Base-by-base conservation (phyloP, 1,140 invertebrate genomes). In the Eumeta japonica region DNA sequence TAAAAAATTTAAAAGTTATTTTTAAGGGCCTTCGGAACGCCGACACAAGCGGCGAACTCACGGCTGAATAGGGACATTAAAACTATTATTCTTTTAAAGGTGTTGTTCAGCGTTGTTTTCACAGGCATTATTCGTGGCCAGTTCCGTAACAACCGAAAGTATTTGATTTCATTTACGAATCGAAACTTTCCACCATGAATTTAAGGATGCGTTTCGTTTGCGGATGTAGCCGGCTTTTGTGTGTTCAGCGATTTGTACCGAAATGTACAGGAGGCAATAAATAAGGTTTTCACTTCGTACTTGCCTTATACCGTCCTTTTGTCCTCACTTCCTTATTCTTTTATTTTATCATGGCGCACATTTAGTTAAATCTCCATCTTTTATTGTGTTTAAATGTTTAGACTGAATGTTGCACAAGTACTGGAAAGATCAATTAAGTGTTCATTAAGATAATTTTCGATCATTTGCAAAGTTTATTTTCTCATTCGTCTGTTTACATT, bases 331-430 rank as follows among this genome's bases (percentile, higher is more conserved):
- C 28, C 37, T 31, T 38, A 38, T 38, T 38, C 37, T 38, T 38
- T 38, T 38, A 38, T 31, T 38, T 15, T 19, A 28, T 38, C 17
- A 30, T 12, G 12, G 28, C 7, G 14, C 16, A 28, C 37, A 29
- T 38, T 38, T 38, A 38, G 37, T 31, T 38, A 38, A 38, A 38
- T 38, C 37, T 38, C 16, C 28, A 38, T 38, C 37, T 16, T 38
- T 38, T 31, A 27, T 24, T 7, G 20, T 24, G 20, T 24, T 24
- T 24, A 24, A 24, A 24, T n/a, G n/a, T n/a, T n/a, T n/a, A n/a
- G n/a, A n/a, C n/a, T n/a, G n/a, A n/a, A n/a, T n/a, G n/a, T n/a
- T n/a, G n/a, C n/a, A n/a, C n/a, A n/a, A n/a, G n/a, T n/a, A n/a
- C n/a, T n/a, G n/a, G n/a, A n/a, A n/a, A n/a, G n/a, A n/a, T n/a